Evolutionary conservation across 1,140 invertebrate genomes (phyloP).

Genomic region (Medauroidea extradentata): DNA sequence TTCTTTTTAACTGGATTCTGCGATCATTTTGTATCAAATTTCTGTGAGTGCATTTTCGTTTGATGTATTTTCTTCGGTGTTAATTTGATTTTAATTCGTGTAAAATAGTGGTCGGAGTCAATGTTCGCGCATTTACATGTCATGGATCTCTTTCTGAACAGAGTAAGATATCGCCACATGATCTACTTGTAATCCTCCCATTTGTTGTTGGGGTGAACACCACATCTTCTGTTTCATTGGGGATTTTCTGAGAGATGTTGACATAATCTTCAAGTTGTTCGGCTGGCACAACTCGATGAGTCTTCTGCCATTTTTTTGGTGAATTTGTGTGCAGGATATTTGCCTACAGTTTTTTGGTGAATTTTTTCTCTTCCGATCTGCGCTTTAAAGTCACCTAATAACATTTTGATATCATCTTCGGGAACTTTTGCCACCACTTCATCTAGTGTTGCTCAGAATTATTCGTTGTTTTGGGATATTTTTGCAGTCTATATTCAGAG

Average conservation of each 20-base stretch:
- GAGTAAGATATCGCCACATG: not conserved
- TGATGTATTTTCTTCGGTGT: not conserved
- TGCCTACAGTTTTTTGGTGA: not conserved
- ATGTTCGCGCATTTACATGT: not conserved
- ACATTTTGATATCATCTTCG: not conserved
- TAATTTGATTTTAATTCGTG: not conserved
- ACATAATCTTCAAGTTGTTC: constrained; percentile 1
- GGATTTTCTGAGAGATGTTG: not conserved
- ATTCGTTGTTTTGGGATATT: not conserved
- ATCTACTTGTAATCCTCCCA: not conserved
- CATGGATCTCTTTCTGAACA: not conserved
- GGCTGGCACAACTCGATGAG: not conserved
- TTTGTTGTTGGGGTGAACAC: not conserved
- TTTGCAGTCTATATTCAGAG: not conserved
- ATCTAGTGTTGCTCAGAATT: not conserved
- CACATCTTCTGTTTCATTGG: not conserved
- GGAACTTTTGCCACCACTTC: not conserved
- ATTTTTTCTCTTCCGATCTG: not conserved
- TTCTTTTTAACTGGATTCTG: not conserved
- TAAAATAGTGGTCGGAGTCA: not conserved
- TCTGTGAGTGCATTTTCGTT: not conserved
- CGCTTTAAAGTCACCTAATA: not conserved
- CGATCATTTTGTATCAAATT: not conserved
- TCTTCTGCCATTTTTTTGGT: too few species aligned
- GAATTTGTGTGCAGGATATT: not conserved